Evolutionary conservation across 2,113 vertebrate genomes (phyloP).

Genomic region (Heteronetta atricapilla): DNA sequence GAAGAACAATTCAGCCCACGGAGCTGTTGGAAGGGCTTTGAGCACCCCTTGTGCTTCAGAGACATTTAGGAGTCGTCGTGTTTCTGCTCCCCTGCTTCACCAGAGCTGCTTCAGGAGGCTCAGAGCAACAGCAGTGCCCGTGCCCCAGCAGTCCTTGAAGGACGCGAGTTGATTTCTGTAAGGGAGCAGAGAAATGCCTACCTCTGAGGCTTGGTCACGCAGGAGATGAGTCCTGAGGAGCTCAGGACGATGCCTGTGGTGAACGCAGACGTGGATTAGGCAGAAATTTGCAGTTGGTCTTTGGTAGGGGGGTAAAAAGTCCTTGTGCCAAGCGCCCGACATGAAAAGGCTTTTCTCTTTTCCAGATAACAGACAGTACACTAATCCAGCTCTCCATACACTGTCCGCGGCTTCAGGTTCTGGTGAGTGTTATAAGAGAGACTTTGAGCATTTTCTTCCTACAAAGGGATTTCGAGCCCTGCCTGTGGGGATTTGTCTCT

Average conservation of each 20-base stretch:
- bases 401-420: conserved; percentile 95
- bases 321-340: background rate
- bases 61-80: background rate
- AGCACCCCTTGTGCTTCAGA: background rate
- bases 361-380: conserved; percentile 94
- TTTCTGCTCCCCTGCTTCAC: rapidly evolving
- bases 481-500: background rate
- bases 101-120: background rate
- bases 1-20: rapidly evolving
- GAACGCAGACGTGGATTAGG: background rate
- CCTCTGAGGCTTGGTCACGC: rapidly evolving
- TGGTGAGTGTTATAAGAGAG: conserved; percentile 81
- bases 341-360: background rate
- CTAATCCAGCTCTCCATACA: conserved; percentile 97
- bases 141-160: background rate
- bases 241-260: background rate
- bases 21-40: background rate
- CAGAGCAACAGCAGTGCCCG: background rate
- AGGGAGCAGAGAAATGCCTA: background rate
- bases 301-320: rapidly evolving
- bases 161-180: rapidly evolving
- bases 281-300: background rate
- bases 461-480: background rate
- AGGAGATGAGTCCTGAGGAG: background rate
- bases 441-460: background rate